Conservation (phyloP, 2,888 invertebrate species). For the Drosophila colorata region DNA sequence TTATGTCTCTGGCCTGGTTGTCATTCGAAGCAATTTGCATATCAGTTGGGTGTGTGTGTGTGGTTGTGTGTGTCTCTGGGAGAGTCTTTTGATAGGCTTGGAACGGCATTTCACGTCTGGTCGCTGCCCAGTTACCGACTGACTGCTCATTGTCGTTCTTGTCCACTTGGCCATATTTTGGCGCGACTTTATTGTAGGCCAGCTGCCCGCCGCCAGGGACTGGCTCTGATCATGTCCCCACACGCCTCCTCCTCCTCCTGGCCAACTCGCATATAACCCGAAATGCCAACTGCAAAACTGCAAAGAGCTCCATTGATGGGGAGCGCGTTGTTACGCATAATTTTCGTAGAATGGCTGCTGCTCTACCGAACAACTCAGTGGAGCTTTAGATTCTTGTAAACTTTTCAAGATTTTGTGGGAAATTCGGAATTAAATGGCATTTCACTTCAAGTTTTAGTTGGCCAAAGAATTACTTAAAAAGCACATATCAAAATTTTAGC, state of each 20-base stretch:
- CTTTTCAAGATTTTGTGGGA: no score
- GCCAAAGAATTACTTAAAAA: no score
- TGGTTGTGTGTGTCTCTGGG: constrained; percentile 30
- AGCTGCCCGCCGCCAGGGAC: constrained; percentile 24
- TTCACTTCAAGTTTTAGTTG: no score
- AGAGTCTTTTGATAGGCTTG: constrained; percentile 66
- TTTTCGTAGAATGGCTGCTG: constrained; percentile 24
- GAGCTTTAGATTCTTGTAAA: neutral
- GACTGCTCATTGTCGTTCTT: constrained; percentile 73
- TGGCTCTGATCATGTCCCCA: constrained; percentile 29
- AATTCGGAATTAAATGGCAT: no score
- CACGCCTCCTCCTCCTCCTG: constrained; percentile 25
- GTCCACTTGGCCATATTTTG: constrained; percentile 67
- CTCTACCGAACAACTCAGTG: neutral
- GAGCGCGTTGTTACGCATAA: constrained; percentile 67
- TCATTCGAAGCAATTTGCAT: constrained; percentile 76
- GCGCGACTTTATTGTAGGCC: constrained; percentile 66
- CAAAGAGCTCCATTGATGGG: constrained; percentile 22
- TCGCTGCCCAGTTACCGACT: constrained; percentile 50
- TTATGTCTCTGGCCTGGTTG: constrained; percentile 43
- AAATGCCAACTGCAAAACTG: constrained; percentile 48
- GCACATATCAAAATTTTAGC: no score
- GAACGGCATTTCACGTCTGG: constrained; percentile 64
- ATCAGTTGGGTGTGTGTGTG: constrained; percentile 53
- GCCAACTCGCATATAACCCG: constrained; percentile 22